Conservation (phyloP, 2,797 vertebrate genomes). For the Chelidonichthys spinosus region DNA sequence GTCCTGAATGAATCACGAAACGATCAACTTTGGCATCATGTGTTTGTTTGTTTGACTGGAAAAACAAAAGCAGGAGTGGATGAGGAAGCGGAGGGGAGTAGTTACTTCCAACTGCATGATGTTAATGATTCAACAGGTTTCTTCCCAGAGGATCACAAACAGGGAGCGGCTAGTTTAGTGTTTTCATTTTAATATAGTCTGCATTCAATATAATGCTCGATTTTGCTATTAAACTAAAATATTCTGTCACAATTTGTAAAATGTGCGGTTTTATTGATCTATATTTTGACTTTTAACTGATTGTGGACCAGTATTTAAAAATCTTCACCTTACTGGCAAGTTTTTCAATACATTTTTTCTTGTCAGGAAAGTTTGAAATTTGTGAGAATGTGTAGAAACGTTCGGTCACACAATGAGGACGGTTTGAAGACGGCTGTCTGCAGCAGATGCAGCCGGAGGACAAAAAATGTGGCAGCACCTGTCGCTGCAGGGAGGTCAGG, state of each 20-base stretch:
- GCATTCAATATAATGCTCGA: neutral
- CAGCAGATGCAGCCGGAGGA: constrained; percentile 62
- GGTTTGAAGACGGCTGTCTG: constrained; percentile 41
- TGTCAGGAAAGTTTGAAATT: neutral
- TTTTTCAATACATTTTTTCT: neutral
- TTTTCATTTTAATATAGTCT: neutral
- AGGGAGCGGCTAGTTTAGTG: neutral
- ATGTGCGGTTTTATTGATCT: neutral
- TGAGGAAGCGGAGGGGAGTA: neutral
- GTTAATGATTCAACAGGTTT: constrained; percentile 27
- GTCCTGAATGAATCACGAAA: constrained; percentile 59
- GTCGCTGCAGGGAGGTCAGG: constrained; percentile 49
- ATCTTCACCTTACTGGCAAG: neutral
- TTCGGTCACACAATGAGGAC: constrained; percentile 6
- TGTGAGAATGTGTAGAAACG: constrained; percentile 4
- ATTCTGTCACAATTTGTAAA: neutral
- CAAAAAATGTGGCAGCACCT: constrained; percentile 60
- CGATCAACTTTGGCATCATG: constrained; percentile 14
- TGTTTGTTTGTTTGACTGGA: constrained; percentile 16
- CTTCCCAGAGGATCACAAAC: neutral
- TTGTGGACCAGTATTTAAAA: neutral
- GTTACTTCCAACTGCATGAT: constrained; percentile 10
- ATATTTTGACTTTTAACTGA: neutral
- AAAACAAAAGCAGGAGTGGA: neutral
- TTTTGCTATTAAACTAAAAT: neutral